Evolutionary conservation across 2,113 vertebrate species (phyloP), one percentile per base, ranked within the genome.

Genomic region (Ageneiosus marmoratus): DNA sequence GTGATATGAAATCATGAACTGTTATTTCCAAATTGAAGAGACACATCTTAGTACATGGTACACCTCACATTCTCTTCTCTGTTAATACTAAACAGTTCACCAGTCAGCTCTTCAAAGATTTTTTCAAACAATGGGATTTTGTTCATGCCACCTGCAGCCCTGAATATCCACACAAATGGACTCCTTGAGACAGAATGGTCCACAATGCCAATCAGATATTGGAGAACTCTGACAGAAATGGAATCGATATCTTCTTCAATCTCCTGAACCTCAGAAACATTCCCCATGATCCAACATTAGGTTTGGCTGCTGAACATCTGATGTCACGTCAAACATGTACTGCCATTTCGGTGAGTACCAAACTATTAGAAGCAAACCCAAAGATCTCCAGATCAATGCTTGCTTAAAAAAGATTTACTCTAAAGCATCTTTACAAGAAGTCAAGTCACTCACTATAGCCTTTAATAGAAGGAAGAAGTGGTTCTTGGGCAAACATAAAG

Each of bases 41-140:
- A 65, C 82, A 84, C 6, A 87, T 88, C 6, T 88, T 77, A 1
- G 86, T 87, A 0, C 83, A 89, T 70, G 78, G 79, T 0, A 50
- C 37, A n/a, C 89, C 84, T 0, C 86, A 88, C 53, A 88, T 20
- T 0, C 73, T 89, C 2, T 12, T 69, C 6, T 70, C 80, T 8
- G 82, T 88, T 2, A 82, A 87, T 74, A 79, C 3, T 0, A 84
- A 44, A 8, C 81, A 87, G 2, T 82, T 55, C 46, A 84, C 84
- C 0, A 85, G 87, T 13, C 85, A 85, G 32, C 22, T 10, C 0
- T 88, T 89, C 12, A 82, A 62, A 0, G 81, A 87, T 2, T 84
- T 85, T 77, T 77, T 74, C 0, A 50, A 16, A 37, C 34, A 41
- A 0, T 56, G 80, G 75, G 75, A 82, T 5, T 86, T 86, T 11